Conservation (phyloP, 2,888 invertebrate genomes). For the Brachynemurus nebulosus region DNA sequence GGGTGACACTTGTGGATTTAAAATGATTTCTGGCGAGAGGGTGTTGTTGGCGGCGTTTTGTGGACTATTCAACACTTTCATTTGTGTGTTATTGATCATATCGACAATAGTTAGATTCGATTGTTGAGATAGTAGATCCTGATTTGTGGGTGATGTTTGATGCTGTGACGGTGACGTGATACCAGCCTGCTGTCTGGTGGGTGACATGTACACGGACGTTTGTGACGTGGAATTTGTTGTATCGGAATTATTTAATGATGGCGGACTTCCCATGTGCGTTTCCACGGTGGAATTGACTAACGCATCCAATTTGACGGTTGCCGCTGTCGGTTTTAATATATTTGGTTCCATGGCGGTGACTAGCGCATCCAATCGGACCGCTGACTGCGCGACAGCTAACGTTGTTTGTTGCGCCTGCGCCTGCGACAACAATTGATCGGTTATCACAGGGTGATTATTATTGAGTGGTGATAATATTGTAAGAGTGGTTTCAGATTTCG, state of each 20-base stretch:
- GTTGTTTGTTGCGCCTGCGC: constrained; percentile 4
- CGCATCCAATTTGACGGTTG: constrained; percentile 39
- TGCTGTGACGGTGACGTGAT: constrained; percentile 15
- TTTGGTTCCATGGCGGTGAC: neutral
- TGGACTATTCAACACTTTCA: neutral
- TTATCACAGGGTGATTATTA: constrained; percentile 3
- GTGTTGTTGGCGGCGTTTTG: neutral
- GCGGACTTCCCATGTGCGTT: constrained; percentile 33
- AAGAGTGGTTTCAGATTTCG: neutral
- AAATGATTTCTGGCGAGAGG: constrained; percentile 42
- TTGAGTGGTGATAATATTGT: neutral
- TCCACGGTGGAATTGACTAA: constrained; percentile 43
- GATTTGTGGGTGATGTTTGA: constrained; percentile 18
- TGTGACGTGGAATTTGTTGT: neutral
- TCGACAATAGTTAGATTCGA: constrained; percentile 5
- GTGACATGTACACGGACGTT: neutral
- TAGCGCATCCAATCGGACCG: constrained; percentile 2
- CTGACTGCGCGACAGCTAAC: neutral
- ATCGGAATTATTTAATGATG: constrained; percentile 18
- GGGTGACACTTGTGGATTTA: constrained; percentile 46
- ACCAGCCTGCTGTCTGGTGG: neutral
- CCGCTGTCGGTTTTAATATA: constrained; percentile 3
- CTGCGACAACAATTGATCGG: constrained; percentile 7
- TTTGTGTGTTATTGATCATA: neutral
- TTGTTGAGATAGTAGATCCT: constrained; percentile 28